phyloP scores from a whole-genome alignment of 2,113 vertebrate genomes.

The Ammodytes marinus region DNA sequence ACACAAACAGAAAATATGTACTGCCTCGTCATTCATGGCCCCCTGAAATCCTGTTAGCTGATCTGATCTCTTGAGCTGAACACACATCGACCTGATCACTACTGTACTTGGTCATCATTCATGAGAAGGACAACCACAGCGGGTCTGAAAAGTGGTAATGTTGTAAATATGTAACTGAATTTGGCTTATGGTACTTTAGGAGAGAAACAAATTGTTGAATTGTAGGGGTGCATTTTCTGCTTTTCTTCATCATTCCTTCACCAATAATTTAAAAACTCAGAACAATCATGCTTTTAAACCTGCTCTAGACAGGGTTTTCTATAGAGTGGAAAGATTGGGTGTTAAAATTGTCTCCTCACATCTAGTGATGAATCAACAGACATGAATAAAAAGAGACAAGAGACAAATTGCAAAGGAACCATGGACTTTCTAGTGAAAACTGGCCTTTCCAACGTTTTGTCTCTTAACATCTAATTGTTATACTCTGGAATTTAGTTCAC shows the following conservation, averaged over 20 bases:
- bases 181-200: too few species aligned
- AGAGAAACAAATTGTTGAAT: too few species aligned
- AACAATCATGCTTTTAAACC: not conserved
- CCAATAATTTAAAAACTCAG: not conserved
- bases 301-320: not conserved
- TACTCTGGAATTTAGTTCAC: not conserved
- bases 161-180: too few species aligned
- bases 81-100: constrained; percentile 26
- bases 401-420: not conserved
- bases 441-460: not conserved
- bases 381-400: not conserved
- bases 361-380: not conserved
- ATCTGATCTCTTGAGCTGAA: constrained; percentile 52
- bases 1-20: not conserved
- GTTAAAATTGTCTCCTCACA: not conserved
- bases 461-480: not conserved
- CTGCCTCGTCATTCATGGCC: constrained; percentile 14
- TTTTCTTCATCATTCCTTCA: not conserved
- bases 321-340: not conserved
- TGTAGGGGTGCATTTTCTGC: not conserved
- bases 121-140: not conserved
- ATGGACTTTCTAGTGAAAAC: not conserved
- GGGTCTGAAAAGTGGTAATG: not conserved
- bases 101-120: not conserved
- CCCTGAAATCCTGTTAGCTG: constrained; percentile 46